These are phyloP conservation scores for Lissonota sp. DNA, from an alignment of 2,888 invertebrate genomes.

Conservation along the genomic window DNA sequence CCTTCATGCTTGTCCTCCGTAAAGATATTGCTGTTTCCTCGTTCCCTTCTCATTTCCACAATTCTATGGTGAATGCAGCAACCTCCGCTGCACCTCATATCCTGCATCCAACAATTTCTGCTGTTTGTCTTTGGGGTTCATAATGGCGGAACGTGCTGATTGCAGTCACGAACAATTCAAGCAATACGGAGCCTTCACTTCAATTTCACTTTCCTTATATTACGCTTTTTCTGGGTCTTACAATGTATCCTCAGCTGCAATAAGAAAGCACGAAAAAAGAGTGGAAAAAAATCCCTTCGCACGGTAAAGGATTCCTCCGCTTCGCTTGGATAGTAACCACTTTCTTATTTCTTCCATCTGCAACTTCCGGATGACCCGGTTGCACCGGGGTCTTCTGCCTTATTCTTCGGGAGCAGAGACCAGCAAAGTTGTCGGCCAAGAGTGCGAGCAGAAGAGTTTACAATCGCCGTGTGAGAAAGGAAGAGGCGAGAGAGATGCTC, in stretches of 20 bases:
- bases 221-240: constrained; percentile 23
- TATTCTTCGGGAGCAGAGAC: constrained; percentile 42
- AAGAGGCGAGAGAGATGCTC: not conserved
- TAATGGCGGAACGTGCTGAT: too few species aligned
- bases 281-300: constrained; percentile 8
- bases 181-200: constrained; percentile 35
- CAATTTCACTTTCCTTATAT: constrained; percentile 48
- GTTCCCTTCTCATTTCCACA: too few species aligned
- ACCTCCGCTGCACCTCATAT: constrained; percentile 4
- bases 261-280: constrained; percentile 14
- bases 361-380: constrained; percentile 60
- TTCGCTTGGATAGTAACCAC: not conserved
- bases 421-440: constrained; percentile 10
- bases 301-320: constrained; percentile 2
- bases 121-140: not conserved
- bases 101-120: too few species aligned
- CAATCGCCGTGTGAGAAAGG: not conserved
- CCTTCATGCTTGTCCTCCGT: not conserved
- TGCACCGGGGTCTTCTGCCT: constrained; percentile 31
- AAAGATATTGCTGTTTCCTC: too few species aligned
- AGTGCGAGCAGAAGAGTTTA: constrained; percentile 16
- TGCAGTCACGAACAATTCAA: too few species aligned
- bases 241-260: not conserved
- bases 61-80: too few species aligned
- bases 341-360: constrained; percentile 1